Evolutionary conservation across 2,888 invertebrate species (phyloP).

Genomic region (Cryptus armator): DNA sequence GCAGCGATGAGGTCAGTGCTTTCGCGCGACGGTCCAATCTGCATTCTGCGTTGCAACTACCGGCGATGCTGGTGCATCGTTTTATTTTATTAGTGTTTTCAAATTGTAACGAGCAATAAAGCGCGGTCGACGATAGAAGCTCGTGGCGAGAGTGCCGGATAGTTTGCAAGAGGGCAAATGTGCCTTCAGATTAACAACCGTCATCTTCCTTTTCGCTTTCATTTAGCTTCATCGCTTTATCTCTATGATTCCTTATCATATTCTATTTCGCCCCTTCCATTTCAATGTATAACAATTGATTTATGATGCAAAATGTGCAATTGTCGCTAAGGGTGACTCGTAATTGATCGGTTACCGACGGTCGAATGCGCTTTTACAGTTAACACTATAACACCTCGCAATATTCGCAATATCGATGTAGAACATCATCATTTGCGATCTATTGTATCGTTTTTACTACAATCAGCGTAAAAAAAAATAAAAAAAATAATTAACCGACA

Average conservation of each 20-base stretch:
- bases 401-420: neutral
- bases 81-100: constrained; percentile 55
- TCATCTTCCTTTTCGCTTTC: constrained; percentile 20
- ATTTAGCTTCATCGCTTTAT: neutral
- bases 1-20: constrained; percentile 8
- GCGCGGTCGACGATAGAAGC: constrained; percentile 28
- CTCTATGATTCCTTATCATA: constrained; percentile 8
- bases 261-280: neutral
- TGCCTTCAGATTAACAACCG: constrained; percentile 38
- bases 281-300: neutral
- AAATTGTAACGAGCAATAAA: constrained; percentile 59
- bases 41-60: constrained; percentile 26
- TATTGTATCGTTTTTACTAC: neutral
- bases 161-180: constrained; percentile 17
- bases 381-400: too few relatives aligned
- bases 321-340: neutral
- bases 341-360: neutral
- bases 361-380: too few relatives aligned
- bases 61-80: constrained; percentile 28
- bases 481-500: too few relatives aligned
- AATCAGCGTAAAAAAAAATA: neutral
- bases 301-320: neutral
- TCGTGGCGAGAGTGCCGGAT: constrained; percentile 5
- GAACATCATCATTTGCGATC: neutral
- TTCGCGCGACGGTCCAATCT: constrained; percentile 33